These are phyloP conservation scores for Rhynchonycteris naso DNA, from an alignment of 2,797 vertebrate species.

Conservation along the genomic window DNA sequence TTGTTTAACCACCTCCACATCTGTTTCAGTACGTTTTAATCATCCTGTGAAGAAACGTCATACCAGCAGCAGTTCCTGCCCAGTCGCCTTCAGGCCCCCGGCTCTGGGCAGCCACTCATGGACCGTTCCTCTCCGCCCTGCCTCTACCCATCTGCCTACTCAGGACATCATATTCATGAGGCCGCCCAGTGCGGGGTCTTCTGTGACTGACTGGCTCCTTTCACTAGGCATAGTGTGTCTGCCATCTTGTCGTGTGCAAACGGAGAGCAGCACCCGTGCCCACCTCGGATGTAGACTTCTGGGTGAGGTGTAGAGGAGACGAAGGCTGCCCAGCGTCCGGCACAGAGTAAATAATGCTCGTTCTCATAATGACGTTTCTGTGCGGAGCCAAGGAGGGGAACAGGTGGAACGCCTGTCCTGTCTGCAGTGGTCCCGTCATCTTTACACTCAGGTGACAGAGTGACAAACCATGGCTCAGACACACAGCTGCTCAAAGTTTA, in stretches of 20 bases:
- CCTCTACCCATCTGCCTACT: not conserved
- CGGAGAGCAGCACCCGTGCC: fast-evolving
- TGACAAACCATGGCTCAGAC: fast-evolving
- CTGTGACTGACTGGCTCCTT: not conserved
- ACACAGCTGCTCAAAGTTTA: fast-evolving
- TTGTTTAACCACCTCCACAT: too few relatives aligned
- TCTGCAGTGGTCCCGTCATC: fast-evolving
- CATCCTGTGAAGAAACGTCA: not conserved
- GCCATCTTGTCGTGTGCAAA: fast-evolving
- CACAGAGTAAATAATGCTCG: fast-evolving
- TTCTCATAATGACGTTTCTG: not conserved
- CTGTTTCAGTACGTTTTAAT: not conserved
- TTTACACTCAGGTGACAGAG: fast-evolving
- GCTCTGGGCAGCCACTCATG: not conserved
- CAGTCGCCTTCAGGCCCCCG: not conserved
- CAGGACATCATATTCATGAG: fast-evolving
- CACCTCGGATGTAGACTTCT: not conserved
- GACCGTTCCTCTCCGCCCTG: not conserved
- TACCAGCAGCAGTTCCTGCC: fast-evolving
- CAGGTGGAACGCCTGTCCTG: fast-evolving
- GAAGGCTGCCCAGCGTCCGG: not conserved
- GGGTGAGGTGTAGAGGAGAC: not conserved
- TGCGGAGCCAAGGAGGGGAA: not conserved
- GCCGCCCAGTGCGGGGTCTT: not conserved
- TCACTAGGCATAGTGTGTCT: not conserved